Conservation (phyloP, 2,888 invertebrate genomes). For the Xanthorhoe designata region DNA sequence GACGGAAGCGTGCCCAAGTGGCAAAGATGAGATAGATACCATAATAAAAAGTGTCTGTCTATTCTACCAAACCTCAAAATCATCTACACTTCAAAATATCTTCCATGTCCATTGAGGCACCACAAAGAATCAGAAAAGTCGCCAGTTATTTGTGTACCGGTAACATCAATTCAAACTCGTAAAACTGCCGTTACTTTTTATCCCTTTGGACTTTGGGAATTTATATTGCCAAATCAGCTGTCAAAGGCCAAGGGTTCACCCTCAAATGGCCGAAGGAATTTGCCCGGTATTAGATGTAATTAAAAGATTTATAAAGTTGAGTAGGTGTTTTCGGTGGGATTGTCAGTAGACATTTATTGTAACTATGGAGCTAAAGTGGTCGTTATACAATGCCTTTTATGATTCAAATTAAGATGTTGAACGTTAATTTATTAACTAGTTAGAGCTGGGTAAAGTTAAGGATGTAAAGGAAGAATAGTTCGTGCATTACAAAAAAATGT, state of each 20-base stretch:
- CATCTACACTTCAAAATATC: slow-evolving; percentile 3
- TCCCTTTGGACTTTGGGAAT: slow-evolving; percentile 48
- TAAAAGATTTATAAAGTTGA: slow-evolving; percentile 20
- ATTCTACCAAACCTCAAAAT: too few species aligned
- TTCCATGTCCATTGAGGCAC: slow-evolving; percentile 18
- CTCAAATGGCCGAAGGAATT: slow-evolving; percentile 21
- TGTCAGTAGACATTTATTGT: not conserved
- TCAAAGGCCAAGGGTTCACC: slow-evolving; percentile 39
- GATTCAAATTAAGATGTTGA: too few species aligned
- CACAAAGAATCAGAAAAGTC: slow-evolving; percentile 32
- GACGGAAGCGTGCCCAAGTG: too few species aligned
- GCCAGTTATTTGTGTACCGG: slow-evolving; percentile 36
- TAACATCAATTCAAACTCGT: slow-evolving; percentile 50
- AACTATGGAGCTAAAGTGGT: too few species aligned
- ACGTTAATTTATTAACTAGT: too few species aligned
- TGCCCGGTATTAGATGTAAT: slow-evolving; percentile 19
- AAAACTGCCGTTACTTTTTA: slow-evolving; percentile 49
- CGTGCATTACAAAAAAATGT: too few species aligned
- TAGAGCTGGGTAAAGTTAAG: too few species aligned
- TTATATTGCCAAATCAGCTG: slow-evolving; percentile 56
- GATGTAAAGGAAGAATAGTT: too few species aligned
- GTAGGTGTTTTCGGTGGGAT: not conserved
- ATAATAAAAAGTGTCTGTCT: too few species aligned
- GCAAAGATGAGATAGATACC: too few species aligned
- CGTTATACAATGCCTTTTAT: too few species aligned